Percentiles rank a stretch among this genome's conserved stretches.
Evolutionary conservation across 2,888 invertebrate species (phyloP).

Genomic region (Tetragonisca angustula): DNA sequence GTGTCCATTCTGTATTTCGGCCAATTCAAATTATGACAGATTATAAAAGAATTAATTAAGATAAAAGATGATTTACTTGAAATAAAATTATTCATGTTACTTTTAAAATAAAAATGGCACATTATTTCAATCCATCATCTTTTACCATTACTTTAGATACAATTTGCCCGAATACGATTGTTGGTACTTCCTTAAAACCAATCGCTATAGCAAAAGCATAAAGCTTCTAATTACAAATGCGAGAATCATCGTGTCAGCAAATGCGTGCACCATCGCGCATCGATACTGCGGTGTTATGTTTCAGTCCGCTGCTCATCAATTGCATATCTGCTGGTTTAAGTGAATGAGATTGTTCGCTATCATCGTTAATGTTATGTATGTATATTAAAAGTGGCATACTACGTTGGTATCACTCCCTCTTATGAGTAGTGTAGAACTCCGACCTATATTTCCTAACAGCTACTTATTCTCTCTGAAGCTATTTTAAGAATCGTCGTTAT

Average conservation of each 20-base stretch:
- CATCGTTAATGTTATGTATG: constrained; percentile 24
- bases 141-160: too few relatives aligned
- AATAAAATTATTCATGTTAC: too few relatives aligned
- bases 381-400: constrained; percentile 9
- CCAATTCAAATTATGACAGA: neutral
- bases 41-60: too few relatives aligned
- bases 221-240: neutral
- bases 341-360: constrained; percentile 23
- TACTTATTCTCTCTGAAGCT: constrained; percentile 35
- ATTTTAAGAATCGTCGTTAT: constrained; percentile 38
- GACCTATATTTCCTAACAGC: constrained; percentile 47
- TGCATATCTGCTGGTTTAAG: constrained; percentile 18
- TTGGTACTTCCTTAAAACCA: too few relatives aligned
- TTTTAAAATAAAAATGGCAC: too few relatives aligned
- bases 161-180: too few relatives aligned
- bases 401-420: constrained; percentile 6
- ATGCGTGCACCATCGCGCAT: neutral
- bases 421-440: constrained; percentile 43
- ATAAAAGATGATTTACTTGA: too few relatives aligned
- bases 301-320: constrained; percentile 23
- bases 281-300: constrained; percentile 1
- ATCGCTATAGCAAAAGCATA: too few relatives aligned
- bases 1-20: neutral
- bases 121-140: too few relatives aligned
- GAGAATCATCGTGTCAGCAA: neutral